A percentile compares a stretch with the other conserved stretches of the same genome.
Evolutionary conservation across 2,113 vertebrate genomes (phyloP).

Genomic region (Leiothrix lutea): DNA sequence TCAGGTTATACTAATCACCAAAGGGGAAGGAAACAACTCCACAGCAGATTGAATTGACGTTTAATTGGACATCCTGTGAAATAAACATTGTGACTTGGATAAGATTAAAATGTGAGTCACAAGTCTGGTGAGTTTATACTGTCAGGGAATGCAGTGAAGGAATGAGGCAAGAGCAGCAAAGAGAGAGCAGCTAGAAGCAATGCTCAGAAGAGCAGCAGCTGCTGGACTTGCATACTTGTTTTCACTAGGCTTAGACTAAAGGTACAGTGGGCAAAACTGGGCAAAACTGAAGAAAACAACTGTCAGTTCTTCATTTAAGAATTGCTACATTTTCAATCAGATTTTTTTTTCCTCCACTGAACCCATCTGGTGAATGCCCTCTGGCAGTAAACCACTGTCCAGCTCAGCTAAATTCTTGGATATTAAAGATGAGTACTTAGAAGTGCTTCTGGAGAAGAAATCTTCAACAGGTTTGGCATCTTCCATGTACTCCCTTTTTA

Average conservation of each 20-base stretch:
- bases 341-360: background rate
- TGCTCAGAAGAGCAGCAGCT: background rate
- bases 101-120: conserved; percentile 66
- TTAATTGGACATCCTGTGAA: conserved; percentile 70
- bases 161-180: background rate
- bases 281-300: background rate
- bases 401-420: background rate
- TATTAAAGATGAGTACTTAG: background rate
- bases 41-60: conserved; percentile 60
- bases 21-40: conserved; percentile 60
- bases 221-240: background rate
- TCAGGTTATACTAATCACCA: conserved; percentile 63
- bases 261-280: background rate
- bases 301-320: background rate
- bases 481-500: background rate
- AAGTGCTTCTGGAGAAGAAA: background rate
- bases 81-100: conserved; percentile 64
- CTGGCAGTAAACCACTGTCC: background rate
- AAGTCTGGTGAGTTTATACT: conserved; percentile 53
- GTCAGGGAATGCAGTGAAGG: background rate
- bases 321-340: background rate
- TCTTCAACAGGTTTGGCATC: background rate
- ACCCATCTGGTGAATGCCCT: background rate
- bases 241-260: conserved; percentile 14
- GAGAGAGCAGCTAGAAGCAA: background rate